Percentiles rank a stretch among this genome's conserved stretches.
Evolutionary conservation across 53 echinoderm and acorn worm species (phyloP).

Genomic region (Pentamera pediparva): DNA sequence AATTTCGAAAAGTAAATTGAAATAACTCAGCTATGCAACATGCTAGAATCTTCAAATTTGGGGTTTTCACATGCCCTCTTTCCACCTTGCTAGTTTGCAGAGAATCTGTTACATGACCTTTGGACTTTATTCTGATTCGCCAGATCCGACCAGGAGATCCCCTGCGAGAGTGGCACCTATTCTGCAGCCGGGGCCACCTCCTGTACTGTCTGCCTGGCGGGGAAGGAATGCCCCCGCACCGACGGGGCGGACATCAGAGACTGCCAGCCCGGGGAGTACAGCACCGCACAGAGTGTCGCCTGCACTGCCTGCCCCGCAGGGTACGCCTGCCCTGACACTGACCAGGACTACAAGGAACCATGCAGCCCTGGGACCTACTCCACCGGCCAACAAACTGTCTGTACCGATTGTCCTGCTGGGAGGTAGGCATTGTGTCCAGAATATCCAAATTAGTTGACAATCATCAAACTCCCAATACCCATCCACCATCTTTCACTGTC

Average conservation of each 20-base stretch:
- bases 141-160: conserved; percentile 53
- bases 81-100: neutral
- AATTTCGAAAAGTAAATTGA: too few species aligned
- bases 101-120: neutral
- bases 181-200: conserved; percentile 63
- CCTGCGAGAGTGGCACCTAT: conserved; percentile 77
- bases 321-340: conserved; percentile 44
- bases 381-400: conserved; percentile 58
- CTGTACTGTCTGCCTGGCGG: conserved; percentile 68
- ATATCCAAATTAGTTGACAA: too few species aligned
- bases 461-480: too few species aligned
- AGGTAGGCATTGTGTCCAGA: conserved; percentile 51
- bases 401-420: conserved; percentile 72
- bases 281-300: conserved; percentile 44
- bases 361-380: conserved; percentile 56
- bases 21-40: too few species aligned
- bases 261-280: conserved; percentile 70
- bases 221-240: conserved; percentile 64
- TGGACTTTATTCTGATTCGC: neutral
- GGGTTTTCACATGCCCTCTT: neutral
- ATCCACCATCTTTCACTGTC: too few species aligned
- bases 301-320: conserved; percentile 46
- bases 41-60: neutral
- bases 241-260: conserved; percentile 76
- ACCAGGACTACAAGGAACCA: conserved; percentile 41